These are phyloP conservation scores for Uromys caudimaculatus DNA, from an alignment of 2,797 vertebrate species.

Conservation along the genomic window DNA sequence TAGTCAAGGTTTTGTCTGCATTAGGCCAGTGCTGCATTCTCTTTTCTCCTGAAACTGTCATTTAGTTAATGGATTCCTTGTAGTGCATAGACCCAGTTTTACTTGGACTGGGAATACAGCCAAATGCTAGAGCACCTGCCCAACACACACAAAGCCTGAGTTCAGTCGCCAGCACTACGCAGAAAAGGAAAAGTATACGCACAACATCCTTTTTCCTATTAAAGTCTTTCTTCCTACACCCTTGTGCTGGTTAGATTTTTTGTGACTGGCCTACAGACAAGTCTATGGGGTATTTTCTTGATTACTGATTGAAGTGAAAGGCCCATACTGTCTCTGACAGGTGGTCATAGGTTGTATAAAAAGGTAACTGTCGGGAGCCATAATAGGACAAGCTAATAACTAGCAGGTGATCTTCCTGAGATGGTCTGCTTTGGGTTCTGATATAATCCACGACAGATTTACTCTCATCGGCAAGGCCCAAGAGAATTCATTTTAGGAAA, in stretches of 20 bases:
- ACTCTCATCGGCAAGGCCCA: too few species aligned
- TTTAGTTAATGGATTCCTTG: neutral
- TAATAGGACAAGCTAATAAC: too few species aligned
- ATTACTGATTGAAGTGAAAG: neutral
- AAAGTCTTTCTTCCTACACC: neutral
- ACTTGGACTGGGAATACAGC: neutral
- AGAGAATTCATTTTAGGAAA: too few species aligned
- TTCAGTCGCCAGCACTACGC: neutral
- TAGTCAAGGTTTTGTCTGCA: neutral
- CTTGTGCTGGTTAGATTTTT: neutral
- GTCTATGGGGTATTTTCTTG: neutral
- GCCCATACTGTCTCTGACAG: neutral
- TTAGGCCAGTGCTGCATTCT: neutral
- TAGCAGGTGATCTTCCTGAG: too few species aligned
- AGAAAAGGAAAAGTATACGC: neutral
- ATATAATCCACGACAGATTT: too few species aligned
- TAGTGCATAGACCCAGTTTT: constrained; percentile 2
- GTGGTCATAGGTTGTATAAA: neutral
- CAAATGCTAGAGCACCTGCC: neutral
- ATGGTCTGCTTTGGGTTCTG: too few species aligned
- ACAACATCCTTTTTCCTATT: neutral
- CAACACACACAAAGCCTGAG: neutral
- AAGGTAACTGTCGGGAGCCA: too few species aligned
- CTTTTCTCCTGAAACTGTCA: neutral
- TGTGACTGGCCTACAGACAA: neutral